These are phyloP conservation scores for Trachops cirrhosus DNA, from an alignment of 2,797 vertebrate species.

Conservation along the genomic window DNA sequence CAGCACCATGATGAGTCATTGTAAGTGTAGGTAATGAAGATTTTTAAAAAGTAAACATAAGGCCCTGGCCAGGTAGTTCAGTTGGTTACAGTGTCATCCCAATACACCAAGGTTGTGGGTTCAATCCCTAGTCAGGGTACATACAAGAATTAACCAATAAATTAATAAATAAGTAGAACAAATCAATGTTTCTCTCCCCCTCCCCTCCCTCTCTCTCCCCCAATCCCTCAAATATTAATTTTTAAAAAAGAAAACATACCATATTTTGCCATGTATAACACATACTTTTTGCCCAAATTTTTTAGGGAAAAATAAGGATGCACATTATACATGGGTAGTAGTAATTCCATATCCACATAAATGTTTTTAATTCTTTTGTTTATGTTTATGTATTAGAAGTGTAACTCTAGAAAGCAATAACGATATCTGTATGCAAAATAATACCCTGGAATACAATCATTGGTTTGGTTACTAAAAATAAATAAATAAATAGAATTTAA, in stretches of 20 bases:
- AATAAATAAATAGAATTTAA: too few species aligned
- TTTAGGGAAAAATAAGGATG: too few species aligned
- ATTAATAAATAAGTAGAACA: background rate
- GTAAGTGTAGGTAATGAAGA: constrained; percentile 5
- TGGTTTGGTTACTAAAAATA: too few species aligned
- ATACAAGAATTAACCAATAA: background rate
- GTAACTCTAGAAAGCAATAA: too few species aligned
- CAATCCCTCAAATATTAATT: background rate
- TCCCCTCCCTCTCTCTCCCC: background rate
- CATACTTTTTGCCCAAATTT: too few species aligned
- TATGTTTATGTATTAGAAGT: too few species aligned
- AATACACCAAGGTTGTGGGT: background rate
- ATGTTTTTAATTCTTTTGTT: too few species aligned
- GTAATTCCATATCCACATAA: too few species aligned
- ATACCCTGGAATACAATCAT: too few species aligned
- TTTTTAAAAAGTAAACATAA: background rate
- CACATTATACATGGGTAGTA: too few species aligned
- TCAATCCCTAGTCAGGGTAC: background rate
- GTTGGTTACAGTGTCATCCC: background rate
- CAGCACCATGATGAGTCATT: constrained; percentile 43
- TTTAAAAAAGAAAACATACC: constrained; percentile 34
- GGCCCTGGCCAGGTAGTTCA: background rate
- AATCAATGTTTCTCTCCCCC: background rate
- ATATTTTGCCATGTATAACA: too few species aligned
- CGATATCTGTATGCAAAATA: too few species aligned